Evolutionary conservation across 2,797 vertebrate species (phyloP).

Genomic region (Molothrus aeneus): DNA sequence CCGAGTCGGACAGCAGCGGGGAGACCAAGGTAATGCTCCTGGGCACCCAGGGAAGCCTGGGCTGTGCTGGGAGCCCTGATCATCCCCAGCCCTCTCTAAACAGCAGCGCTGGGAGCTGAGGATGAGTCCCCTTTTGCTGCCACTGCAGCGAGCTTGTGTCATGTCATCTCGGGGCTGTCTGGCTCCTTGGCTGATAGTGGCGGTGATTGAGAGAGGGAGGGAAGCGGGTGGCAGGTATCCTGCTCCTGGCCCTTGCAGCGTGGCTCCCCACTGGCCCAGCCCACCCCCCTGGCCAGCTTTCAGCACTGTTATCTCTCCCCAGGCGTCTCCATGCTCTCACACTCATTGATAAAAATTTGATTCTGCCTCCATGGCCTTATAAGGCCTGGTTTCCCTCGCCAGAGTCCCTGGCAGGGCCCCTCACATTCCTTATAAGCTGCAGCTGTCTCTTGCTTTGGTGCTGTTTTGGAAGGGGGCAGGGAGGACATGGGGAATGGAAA

Average conservation of each 20-base stretch:
- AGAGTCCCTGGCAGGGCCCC: slow-evolving; percentile 89
- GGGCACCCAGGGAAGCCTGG: neutral
- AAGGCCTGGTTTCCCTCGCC: slow-evolving; percentile 93
- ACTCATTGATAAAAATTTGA: slow-evolving; percentile 96
- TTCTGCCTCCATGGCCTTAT: slow-evolving; percentile 93
- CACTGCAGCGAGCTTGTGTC: accelerated
- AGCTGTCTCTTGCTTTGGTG: slow-evolving; percentile 87
- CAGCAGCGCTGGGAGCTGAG: neutral
- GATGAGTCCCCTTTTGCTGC: neutral
- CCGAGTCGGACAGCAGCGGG: slow-evolving; percentile 95
- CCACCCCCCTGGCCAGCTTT: slow-evolving; percentile 33
- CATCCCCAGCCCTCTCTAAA: neutral
- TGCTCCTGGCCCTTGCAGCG: neutral
- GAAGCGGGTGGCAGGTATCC: neutral
- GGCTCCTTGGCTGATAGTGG: neutral
- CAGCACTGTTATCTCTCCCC: slow-evolving; percentile 70
- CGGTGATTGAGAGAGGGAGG: neutral
- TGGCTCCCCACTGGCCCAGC: neutral
- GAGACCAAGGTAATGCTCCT: slow-evolving; percentile 86
- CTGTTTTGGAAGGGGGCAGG: slow-evolving; percentile 76
- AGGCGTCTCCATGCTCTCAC: slow-evolving; percentile 63
- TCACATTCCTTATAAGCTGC: slow-evolving; percentile 98
- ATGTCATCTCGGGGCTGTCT: neutral
- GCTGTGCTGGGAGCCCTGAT: neutral
- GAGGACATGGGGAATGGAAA: slow-evolving; percentile 72